Evolutionary conservation across 2,888 invertebrate genomes (phyloP).

Genomic region (Crematogaster levior): DNA sequence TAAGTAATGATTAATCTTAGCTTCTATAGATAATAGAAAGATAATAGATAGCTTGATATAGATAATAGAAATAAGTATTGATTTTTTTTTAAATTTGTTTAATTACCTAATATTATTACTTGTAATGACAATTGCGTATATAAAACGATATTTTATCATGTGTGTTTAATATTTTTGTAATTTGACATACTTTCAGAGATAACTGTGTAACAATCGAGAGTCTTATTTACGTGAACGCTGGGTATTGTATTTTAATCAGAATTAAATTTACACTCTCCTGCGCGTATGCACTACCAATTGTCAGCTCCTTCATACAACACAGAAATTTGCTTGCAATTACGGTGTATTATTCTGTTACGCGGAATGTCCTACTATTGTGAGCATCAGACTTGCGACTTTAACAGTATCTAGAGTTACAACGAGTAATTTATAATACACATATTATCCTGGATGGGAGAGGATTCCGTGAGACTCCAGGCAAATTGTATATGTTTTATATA

Average conservation of each 20-base stretch:
- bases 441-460: conserved; percentile 51
- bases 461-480: conserved; percentile 81
- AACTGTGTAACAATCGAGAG: not conserved
- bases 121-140: not conserved
- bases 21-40: too few species aligned
- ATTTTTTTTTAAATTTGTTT: not conserved
- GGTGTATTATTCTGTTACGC: conserved; percentile 39
- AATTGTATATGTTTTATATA: conserved; percentile 73
- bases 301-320: conserved; percentile 5
- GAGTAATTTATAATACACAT: not conserved
- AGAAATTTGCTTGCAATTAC: conserved; percentile 29
- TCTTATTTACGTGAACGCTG: not conserved
- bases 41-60: not conserved
- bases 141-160: not conserved
- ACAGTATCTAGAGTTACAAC: conserved; percentile 16
- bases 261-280: conserved; percentile 12
- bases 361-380: conserved; percentile 43
- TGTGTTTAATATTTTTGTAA: not conserved
- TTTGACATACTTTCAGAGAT: conserved; percentile 1
- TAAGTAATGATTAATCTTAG: too few species aligned
- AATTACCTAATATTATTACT: not conserved
- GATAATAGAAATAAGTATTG: not conserved
- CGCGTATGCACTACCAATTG: not conserved
- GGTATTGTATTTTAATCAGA: conserved; percentile 37
- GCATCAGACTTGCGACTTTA: conserved; percentile 22